Conservation (phyloP, 2,113 vertebrate species). For the Tretioscincus oriximinensis region DNA sequence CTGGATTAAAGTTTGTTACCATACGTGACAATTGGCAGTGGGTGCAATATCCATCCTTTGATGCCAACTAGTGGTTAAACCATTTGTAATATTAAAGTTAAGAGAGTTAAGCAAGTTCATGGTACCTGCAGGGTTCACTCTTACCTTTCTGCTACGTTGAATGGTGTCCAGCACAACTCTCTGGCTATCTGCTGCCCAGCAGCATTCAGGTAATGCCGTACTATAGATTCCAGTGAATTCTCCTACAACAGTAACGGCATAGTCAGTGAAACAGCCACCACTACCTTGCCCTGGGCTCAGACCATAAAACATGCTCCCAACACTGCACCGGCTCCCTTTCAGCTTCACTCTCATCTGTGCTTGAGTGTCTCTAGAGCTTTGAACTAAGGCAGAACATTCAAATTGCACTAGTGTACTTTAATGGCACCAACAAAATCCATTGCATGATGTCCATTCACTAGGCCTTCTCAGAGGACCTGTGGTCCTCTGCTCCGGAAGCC, state of each 20-base stretch:
- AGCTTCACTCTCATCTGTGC: background rate
- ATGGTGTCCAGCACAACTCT: slow-evolving; percentile 79
- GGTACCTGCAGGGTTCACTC: background rate
- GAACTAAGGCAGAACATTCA: background rate
- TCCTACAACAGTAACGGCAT: slow-evolving; percentile 62
- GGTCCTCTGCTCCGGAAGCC: no score
- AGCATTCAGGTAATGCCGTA: slow-evolving; percentile 74
- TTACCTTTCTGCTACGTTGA: slow-evolving; percentile 84
- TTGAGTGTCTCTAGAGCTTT: background rate
- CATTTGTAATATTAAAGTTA: no score
- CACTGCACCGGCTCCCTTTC: background rate
- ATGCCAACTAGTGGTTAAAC: no score
- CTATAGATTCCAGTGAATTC: slow-evolving; percentile 87
- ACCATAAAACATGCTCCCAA: background rate
- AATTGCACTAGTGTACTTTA: background rate
- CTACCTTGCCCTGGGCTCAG: background rate
- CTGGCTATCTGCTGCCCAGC: slow-evolving; percentile 92
- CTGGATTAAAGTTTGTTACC: no score
- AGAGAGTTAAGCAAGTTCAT: background rate
- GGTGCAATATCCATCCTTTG: no score
- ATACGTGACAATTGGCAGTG: no score
- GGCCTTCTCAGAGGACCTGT: no score
- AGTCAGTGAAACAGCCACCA: background rate
- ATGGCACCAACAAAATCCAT: background rate
- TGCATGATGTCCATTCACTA: no score